Conservation (phyloP, 2,797 vertebrate species). For the Streptopelia turtur region DNA sequence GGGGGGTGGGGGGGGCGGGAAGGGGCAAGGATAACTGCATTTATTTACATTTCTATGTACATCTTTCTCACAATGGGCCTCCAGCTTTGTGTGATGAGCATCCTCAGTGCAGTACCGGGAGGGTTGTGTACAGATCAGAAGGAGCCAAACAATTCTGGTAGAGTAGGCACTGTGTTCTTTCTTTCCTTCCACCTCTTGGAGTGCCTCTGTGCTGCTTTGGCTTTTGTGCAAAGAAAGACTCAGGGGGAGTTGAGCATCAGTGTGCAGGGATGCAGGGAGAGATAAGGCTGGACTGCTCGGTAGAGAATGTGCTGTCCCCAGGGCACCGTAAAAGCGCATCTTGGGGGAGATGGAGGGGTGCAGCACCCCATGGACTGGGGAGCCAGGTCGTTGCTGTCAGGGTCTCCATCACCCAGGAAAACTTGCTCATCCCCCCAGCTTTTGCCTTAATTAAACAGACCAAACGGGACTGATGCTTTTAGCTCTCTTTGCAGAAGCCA, state of each 20-base stretch:
- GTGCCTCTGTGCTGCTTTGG: accelerated
- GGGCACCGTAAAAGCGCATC: background rate
- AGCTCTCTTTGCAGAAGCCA: conserved; percentile 77
- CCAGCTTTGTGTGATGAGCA: background rate
- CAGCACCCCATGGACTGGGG: accelerated
- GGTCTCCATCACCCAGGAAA: background rate
- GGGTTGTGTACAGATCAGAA: background rate
- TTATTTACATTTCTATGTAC: conserved; percentile 29
- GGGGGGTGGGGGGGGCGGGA: background rate
- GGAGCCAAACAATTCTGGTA: background rate
- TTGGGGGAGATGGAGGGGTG: background rate
- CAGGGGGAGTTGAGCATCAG: accelerated
- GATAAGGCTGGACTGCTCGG: background rate
- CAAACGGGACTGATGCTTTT: conserved; percentile 78
- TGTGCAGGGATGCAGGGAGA: background rate
- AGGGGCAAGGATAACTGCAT: background rate
- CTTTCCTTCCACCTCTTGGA: background rate
- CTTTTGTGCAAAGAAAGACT: background rate
- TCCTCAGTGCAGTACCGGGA: background rate
- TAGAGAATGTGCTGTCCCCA: background rate
- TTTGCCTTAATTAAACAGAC: conserved; percentile 82
- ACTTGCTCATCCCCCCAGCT: background rate
- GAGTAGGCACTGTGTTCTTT: background rate
- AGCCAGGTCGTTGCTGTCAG: background rate
- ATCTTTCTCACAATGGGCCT: background rate